Conservation (phyloP, 2,888 invertebrate species). For the Drosophila vallismaia region DNA sequence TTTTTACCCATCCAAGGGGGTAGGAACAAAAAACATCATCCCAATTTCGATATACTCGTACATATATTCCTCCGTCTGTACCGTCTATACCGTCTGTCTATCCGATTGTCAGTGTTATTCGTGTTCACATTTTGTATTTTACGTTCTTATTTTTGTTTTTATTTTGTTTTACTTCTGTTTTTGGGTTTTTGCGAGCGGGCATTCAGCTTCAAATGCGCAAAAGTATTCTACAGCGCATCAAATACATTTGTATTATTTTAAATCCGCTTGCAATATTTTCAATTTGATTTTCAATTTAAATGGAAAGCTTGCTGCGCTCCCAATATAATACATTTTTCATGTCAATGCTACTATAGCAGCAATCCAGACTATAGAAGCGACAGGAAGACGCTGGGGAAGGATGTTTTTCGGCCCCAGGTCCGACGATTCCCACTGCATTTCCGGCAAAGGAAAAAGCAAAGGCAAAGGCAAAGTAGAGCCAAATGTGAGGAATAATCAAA, state of each 20-base stretch:
- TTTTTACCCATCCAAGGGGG: conserved; percentile 10
- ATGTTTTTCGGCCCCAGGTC: neutral
- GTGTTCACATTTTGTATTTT: conserved; percentile 47
- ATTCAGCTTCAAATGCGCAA: conserved; percentile 59
- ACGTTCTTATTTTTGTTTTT: conserved; percentile 27
- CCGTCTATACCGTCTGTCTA: conserved; percentile 5
- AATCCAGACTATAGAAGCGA: neutral
- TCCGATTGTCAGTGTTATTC: conserved; percentile 23
- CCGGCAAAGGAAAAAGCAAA: too few species aligned
- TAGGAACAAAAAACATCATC: conserved; percentile 61
- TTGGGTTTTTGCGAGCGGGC: conserved; percentile 25
- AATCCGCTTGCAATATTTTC: conserved; percentile 77
- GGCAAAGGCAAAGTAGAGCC: neutral
- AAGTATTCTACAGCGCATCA: conserved; percentile 60
- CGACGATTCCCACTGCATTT: neutral
- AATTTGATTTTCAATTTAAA: conserved; percentile 70
- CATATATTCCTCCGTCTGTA: conserved; percentile 13
- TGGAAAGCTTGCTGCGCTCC: conserved; percentile 48
- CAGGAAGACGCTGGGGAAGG: neutral
- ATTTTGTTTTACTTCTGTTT: conserved; percentile 25
- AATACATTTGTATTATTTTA: conserved; percentile 70
- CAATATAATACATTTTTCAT: conserved; percentile 36
- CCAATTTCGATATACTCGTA: conserved; percentile 48
- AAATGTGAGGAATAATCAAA: conserved; percentile 34
- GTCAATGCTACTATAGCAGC: conserved; percentile 8